Evolutionary conservation across 2,113 vertebrate species (phyloP).

Genomic region (Ifrita kowaldi): DNA sequence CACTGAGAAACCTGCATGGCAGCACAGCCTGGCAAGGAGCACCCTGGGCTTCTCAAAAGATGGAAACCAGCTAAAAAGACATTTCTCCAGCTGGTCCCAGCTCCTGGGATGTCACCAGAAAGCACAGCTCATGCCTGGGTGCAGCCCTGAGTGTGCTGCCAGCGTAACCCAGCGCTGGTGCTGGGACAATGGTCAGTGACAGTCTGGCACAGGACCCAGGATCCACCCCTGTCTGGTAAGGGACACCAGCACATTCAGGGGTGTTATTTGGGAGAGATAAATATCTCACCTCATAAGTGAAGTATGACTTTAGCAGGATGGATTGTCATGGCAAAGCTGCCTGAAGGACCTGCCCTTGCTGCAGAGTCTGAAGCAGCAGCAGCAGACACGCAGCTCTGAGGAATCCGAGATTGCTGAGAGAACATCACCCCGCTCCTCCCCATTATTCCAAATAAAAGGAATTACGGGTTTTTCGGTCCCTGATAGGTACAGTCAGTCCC

Average conservation of each 20-base stretch:
- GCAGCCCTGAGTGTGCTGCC: not conserved
- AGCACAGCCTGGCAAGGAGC: not conserved
- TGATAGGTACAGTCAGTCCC: not conserved
- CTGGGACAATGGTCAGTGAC: not conserved
- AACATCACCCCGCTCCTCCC: not conserved
- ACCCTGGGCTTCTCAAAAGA: not conserved
- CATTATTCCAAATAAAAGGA: not conserved
- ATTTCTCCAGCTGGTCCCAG: not conserved
- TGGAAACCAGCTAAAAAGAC: not conserved
- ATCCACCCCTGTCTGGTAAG: not conserved
- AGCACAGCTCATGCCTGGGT: not conserved
- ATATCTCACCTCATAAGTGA: not conserved
- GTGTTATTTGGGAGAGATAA: not conserved
- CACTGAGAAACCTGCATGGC: not conserved
- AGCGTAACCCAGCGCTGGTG: accelerated
- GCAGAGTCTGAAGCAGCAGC: not conserved
- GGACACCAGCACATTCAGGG: not conserved
- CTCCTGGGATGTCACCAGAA: not conserved
- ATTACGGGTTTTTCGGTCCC: accelerated
- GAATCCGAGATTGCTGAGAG: not conserved
- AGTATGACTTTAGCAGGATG: not conserved
- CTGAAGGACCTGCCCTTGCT: not conserved
- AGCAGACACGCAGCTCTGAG: not conserved
- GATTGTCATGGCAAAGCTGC: not conserved
- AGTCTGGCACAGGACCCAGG: not conserved